Base-by-base conservation (phyloP, 2,888 invertebrate species). In the Chorisops tibialis region DNA sequence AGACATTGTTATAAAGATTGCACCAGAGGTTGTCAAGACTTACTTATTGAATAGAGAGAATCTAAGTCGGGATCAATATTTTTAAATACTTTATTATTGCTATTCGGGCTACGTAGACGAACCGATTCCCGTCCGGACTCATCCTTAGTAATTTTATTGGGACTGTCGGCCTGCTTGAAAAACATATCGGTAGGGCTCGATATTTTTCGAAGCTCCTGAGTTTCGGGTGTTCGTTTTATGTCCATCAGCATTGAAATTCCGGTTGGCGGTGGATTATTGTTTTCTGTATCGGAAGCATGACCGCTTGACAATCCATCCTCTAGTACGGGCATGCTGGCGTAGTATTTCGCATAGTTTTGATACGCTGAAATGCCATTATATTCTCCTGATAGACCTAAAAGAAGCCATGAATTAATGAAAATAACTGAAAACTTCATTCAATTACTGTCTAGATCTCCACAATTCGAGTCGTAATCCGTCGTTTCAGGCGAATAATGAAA, bases 251-350 rank as follows among this genome's bases (percentile, higher is more conserved):
- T 75, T 37, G 76, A 76, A 62, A 77, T 77, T 56, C 76, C 76
- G 60, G 60, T 63, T 54, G 63, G 45, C 18, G 86, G 85, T 18
- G 86, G 88, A 77, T 91, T 92, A 72, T 91, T 91, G 75, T 92
- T 92, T 79, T 96, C 96, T 0, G 87, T 90, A 74, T 96, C 96
- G 66, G 94, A 94, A 1, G 89, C 93, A 74, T 95, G 95, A 2
- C 95, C 95, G 38, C 95, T 95, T 2, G 95, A 95, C 62, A 96
- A 81, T 0, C 95, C 96, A 77, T 96, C 96, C 75, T 96, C 95
- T 47, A 96, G 85, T 14, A 93, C 88, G 0, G 96, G 96, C 89
- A 96, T 90, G 70, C 86, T 87, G 50, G 86, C 86, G 78, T 83
- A 89, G 79, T 85, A 83, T 75, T 84, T 83, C 39, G 86, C 81